Evolutionary conservation across 2,888 invertebrate species (phyloP), one percentile per base, ranked within the genome.

Genomic region (Esperia sulphurella): DNA sequence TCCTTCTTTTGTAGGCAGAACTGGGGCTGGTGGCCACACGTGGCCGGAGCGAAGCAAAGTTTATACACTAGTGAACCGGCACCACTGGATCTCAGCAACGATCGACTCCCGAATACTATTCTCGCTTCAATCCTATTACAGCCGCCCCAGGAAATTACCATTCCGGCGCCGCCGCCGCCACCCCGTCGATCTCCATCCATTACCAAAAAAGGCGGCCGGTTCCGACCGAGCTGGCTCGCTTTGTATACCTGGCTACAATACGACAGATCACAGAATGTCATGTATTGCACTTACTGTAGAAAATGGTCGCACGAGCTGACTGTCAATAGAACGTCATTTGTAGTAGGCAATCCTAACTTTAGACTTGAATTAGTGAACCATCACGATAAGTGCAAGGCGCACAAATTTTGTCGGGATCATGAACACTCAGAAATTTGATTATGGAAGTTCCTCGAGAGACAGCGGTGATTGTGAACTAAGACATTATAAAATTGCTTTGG

Each of bases 351-450:
- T 65, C 91, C 93, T 42, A 95, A 95, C 77, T 95, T 95, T 79
- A 90, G 94, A 46, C 84, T 94, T 53, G 95, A 95, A 83, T 95
- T 95, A 63, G 92, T 95, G 42, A 94, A 95, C 74, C 95, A 95
- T 76, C 95, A 95, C 69, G 93, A 95, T 73, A 94, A 93, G 72
- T 94, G 94, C 74, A 95, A 95, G 76, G 94, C 94, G 31, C 95
- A 95, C 74, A 91, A 92, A 60, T 78, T 94, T 63, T 95, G 95
- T 72, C 79, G 78, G 42, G 91, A 90, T 51, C 77, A 90, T 3
- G 91, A 91, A 62, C 60, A 57, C 45, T 56, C 62, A 7, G 65
- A 64, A 62, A 57, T 10, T 12, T 21, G 50, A 62, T 57, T 12
- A 12, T 21, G 28, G 30, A 4, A 8, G 12, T n/a, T 0, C 8